Conservation (phyloP, 1,140 invertebrate genomes). For the Semibalanus balanoides region DNA sequence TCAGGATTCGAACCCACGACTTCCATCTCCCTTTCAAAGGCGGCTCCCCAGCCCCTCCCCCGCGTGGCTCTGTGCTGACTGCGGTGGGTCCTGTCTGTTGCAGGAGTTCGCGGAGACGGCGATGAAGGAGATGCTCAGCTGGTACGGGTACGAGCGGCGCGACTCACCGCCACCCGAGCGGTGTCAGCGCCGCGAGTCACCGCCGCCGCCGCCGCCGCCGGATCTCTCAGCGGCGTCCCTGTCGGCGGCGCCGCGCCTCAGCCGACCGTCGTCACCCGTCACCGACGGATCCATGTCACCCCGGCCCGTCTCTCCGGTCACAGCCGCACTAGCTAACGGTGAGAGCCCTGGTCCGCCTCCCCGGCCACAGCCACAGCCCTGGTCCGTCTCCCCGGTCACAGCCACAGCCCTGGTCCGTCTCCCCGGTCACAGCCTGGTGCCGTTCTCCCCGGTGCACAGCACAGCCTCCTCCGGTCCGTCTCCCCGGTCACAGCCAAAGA, state of each 20-base stretch:
- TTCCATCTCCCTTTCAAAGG: too few relatives aligned
- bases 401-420: too few relatives aligned
- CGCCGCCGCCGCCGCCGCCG: slow-evolving; percentile 18
- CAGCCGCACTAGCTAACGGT: neutral
- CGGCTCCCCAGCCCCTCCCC: too few relatives aligned
- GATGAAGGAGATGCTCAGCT: slow-evolving; percentile 76
- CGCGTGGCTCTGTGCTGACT: too few relatives aligned
- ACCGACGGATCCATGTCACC: neutral
- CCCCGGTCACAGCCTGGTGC: too few relatives aligned
- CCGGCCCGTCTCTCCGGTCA: neutral
- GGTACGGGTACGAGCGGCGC: slow-evolving; percentile 70
- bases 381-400: too few relatives aligned
- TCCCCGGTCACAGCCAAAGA: too few relatives aligned
- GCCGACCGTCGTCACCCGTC: slow-evolving; percentile 1
- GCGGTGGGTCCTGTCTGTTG: slow-evolving; percentile 21
- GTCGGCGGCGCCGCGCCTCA: slow-evolving; percentile 19
- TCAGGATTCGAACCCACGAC: too few relatives aligned
- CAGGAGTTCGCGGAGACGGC: slow-evolving; percentile 77
- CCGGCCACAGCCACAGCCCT: too few relatives aligned
- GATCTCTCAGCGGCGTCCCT: too few relatives aligned
- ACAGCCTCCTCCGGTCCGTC: too few relatives aligned
- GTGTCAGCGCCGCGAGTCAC: neutral
- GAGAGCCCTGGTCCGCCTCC: neutral
- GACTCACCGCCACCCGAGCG: slow-evolving; percentile 27
- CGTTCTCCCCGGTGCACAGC: too few relatives aligned